A percentile compares a stretch with the other conserved stretches of the same genome.
phyloP scores from a whole-genome alignment of 23 tunicate genomes.

The Oikopleura vanhoeffeni region DNA sequence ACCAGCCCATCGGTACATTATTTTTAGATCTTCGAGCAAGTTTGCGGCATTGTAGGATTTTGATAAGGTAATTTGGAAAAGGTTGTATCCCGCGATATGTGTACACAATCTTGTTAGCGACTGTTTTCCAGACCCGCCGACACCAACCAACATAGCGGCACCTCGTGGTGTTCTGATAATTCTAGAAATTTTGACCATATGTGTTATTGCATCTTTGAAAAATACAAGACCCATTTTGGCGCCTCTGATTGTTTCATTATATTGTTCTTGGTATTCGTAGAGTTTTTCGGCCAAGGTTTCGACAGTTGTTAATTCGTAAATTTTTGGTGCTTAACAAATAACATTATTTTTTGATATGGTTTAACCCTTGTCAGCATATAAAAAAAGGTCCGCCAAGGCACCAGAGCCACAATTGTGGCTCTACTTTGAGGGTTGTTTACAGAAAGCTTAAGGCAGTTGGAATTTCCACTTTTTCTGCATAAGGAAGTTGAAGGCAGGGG shows the following conservation, averaged over 20 bases:
- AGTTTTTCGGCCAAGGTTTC: conserved; percentile 60
- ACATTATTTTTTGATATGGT: too few species aligned
- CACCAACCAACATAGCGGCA: conserved; percentile 93
- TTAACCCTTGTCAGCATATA: too few species aligned
- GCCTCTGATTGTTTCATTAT: conserved; percentile 90
- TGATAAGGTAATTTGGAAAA: conserved; percentile 85
- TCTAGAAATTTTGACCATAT: conserved; percentile 85
- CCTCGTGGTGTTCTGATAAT: conserved; percentile 97
- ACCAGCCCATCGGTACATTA: conserved; percentile 70
- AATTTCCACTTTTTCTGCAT: too few species aligned
- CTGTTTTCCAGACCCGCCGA: conserved; percentile 97
- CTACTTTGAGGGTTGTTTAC: too few species aligned
- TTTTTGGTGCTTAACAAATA: conserved; percentile 98
- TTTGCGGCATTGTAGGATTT: conserved; percentile 81
- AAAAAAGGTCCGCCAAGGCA: too few species aligned
- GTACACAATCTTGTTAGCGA: conserved; percentile 90
- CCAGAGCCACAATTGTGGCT: too few species aligned
- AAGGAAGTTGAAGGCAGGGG: too few species aligned
- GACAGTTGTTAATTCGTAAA: conserved; percentile 72
- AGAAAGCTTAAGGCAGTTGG: too few species aligned
- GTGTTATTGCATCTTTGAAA: conserved; percentile 96
- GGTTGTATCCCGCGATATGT: conserved; percentile 67
- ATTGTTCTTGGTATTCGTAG: conserved; percentile 51
- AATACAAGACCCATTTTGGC: conserved; percentile 97
- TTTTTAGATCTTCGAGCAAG: conserved; percentile 82